Evolutionary conservation across 2,888 invertebrate genomes (phyloP).

Genomic region (Nowickia ferox): DNA sequence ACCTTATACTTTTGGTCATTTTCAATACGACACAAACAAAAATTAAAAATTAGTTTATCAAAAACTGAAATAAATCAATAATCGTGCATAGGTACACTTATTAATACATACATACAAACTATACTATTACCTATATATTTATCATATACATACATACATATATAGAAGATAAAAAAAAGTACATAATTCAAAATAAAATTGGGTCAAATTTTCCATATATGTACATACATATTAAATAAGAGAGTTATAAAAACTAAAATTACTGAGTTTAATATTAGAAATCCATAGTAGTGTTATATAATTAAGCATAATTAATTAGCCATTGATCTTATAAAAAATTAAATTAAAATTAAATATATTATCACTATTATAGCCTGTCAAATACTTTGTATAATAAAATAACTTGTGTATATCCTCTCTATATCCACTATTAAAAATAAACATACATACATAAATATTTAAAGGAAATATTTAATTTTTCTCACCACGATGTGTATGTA

Average conservation of each 20-base stretch:
- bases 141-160: not conserved
- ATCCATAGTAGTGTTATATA: slow-evolving; percentile 35
- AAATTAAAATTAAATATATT: slow-evolving; percentile 30
- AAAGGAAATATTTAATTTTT: slow-evolving; percentile 51
- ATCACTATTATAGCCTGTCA: slow-evolving; percentile 41
- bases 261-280: slow-evolving; percentile 45
- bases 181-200: slow-evolving; percentile 19
- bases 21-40: slow-evolving; percentile 21
- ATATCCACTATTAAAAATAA: slow-evolving; percentile 40
- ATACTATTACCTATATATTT: not conserved
- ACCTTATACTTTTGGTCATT: slow-evolving; percentile 61
- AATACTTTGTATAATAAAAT: slow-evolving; percentile 58
- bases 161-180: not conserved
- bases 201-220: slow-evolving; percentile 22
- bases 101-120: not conserved
- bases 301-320: slow-evolving; percentile 36
- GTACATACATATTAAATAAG: too few relatives aligned
- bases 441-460: slow-evolving; percentile 41
- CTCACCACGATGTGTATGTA: slow-evolving; percentile 58
- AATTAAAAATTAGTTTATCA: not conserved
- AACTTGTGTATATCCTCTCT: slow-evolving; percentile 40
- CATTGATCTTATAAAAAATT: slow-evolving; percentile 29
- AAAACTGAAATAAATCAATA: slow-evolving; percentile 1
- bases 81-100: too few relatives aligned
- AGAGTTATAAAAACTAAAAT: slow-evolving; percentile 16